Conservation (phyloP, 1,140 invertebrate species). For the Sycophaga agraensis region DNA sequence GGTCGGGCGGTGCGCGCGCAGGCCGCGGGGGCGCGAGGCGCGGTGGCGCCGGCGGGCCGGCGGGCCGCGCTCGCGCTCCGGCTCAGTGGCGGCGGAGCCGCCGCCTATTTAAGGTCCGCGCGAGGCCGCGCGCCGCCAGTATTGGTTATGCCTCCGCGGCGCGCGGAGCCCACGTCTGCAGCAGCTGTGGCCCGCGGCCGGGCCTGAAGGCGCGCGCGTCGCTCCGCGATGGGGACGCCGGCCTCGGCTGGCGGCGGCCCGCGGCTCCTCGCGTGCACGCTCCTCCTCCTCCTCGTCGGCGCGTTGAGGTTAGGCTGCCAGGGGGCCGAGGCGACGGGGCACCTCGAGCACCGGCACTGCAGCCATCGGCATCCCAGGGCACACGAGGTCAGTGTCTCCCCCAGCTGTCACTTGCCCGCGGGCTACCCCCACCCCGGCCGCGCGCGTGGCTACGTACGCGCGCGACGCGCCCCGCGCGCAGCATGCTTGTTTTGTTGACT, state of each 20-base stretch:
- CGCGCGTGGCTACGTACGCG: neutral
- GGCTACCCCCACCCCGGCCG: neutral
- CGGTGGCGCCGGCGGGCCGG: neutral
- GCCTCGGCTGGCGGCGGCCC: neutral
- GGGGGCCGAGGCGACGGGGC: constrained; percentile 31
- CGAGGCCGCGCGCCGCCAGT: constrained; percentile 12
- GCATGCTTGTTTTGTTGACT: neutral
- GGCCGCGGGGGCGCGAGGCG: neutral
- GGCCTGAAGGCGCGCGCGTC: neutral
- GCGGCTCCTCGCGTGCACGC: no score
- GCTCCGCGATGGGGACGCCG: neutral
- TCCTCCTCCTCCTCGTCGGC: constrained; percentile 5
- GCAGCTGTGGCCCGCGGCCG: neutral
- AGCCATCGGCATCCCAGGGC: constrained; percentile 58
- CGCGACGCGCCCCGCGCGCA: neutral
- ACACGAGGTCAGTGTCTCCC: constrained; percentile 56
- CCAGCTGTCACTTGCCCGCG: no score
- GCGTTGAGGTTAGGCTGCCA: neutral
- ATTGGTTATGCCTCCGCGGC: constrained; percentile 20
- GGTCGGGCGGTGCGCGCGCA: no score
- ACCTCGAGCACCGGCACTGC: constrained; percentile 54
- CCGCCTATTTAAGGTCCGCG: constrained; percentile 24
- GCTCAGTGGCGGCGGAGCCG: constrained; percentile 13
- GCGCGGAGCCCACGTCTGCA: constrained; percentile 10
- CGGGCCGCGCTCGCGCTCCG: neutral